Percentiles rank a stretch among this genome's conserved stretches.
phyloP scores from a whole-genome alignment of 2,113 vertebrate species.

The Gymnorhina tibicen region DNA sequence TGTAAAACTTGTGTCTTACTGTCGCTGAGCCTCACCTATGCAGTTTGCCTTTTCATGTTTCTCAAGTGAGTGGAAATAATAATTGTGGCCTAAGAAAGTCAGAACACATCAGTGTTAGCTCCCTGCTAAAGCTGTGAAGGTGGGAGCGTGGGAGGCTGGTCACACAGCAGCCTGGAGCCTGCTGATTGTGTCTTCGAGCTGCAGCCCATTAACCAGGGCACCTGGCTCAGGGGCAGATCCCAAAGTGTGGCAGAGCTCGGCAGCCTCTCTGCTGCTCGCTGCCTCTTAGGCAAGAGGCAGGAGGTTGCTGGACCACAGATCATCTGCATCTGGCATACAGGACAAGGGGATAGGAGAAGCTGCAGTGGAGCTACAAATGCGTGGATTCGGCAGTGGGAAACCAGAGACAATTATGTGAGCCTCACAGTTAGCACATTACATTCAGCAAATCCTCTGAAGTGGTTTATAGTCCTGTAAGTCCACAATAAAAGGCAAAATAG shows the following conservation, averaged over 20 bases:
- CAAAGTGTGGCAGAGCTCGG: neutral
- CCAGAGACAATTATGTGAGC: fast-evolving
- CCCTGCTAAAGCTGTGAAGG: neutral
- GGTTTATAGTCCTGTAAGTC: neutral
- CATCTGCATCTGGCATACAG: neutral
- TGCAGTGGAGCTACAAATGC: neutral
- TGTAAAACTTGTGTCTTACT: neutral
- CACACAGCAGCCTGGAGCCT: neutral
- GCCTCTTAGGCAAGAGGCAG: neutral
- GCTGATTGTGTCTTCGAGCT: neutral
- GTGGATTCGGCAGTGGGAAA: neutral
- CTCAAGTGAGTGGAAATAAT: neutral
- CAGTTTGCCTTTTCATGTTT: neutral
- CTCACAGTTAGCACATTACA: neutral
- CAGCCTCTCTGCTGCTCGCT: neutral
- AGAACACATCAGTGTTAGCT: neutral
- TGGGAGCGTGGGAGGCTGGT: neutral
- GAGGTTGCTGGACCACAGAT: neutral
- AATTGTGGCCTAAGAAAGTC: neutral
- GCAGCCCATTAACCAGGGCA: neutral
- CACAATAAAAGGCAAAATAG: neutral
- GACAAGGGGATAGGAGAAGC: neutral
- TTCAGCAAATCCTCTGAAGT: neutral
- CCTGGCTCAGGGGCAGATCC: neutral
- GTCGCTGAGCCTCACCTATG: neutral